A percentile compares a stretch with the other conserved stretches of the same genome.
Conservation (phyloP, 2,888 invertebrate species). For the Polydrusus pterygomalis region DNA sequence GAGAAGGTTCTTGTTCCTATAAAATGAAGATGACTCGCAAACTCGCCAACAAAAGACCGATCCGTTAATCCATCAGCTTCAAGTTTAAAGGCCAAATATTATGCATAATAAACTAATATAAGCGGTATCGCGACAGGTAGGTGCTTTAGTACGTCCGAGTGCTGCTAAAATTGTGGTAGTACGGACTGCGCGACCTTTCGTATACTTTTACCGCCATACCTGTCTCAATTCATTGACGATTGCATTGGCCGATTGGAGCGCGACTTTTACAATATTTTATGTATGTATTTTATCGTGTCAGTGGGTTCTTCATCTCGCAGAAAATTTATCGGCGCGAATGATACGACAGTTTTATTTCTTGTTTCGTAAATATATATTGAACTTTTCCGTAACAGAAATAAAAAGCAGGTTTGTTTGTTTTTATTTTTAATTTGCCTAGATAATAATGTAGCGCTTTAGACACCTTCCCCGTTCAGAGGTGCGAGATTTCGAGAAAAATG, state of each 20-base stretch:
- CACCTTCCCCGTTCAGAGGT: no score
- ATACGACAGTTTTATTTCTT: constrained; percentile 31
- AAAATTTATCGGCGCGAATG: constrained; percentile 39
- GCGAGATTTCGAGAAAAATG: no score
- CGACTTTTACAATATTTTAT: constrained; percentile 44
- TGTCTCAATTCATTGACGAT: constrained; percentile 43
- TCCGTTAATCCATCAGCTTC: constrained; percentile 14
- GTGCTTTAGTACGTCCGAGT: constrained; percentile 35
- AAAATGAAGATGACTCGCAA: not conserved
- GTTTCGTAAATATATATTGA: constrained; percentile 29
- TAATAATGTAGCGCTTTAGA: not conserved
- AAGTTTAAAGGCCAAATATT: constrained; percentile 44
- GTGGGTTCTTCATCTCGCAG: constrained; percentile 51
- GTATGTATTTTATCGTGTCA: constrained; percentile 55
- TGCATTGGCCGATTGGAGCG: constrained; percentile 1
- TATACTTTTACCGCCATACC: constrained; percentile 48
- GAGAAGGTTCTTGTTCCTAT: no score
- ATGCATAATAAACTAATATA: constrained; percentile 36
- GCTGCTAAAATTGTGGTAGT: constrained; percentile 46
- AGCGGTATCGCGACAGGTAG: constrained; percentile 35
- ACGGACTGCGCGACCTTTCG: constrained; percentile 43
- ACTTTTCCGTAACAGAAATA: constrained; percentile 28
- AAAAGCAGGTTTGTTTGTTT: constrained; percentile 48
- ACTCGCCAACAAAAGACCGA: constrained; percentile 1
- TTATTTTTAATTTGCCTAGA: constrained; percentile 18